Percentiles rank a stretch among this genome's conserved stretches.
Conservation (phyloP, 2,113 vertebrate species). For the Platysternon megacephalum region DNA sequence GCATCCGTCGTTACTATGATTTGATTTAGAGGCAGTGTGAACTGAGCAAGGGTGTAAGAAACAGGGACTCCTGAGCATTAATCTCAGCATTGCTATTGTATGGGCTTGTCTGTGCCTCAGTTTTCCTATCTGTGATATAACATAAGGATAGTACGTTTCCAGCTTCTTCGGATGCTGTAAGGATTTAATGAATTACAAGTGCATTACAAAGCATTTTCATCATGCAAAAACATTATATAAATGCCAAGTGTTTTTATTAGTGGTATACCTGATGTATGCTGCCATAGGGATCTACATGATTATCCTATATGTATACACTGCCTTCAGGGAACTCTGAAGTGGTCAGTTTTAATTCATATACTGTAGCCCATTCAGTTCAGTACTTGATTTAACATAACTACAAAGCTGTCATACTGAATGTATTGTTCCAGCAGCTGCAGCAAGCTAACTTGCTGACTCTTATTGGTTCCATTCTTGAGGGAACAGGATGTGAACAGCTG, state of each 20-base stretch:
- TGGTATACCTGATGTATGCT: rapidly evolving
- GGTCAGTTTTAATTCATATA: not conserved
- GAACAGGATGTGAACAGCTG: not conserved
- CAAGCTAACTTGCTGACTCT: not conserved
- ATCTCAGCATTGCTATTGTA: not conserved
- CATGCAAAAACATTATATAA: not conserved
- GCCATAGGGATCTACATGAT: not conserved
- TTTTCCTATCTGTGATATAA: not conserved
- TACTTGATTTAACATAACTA: not conserved
- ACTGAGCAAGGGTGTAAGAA: not conserved
- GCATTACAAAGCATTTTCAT: not conserved
- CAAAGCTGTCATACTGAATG: not conserved
- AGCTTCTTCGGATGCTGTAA: not conserved
- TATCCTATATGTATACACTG: rapidly evolving
- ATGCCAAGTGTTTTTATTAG: rapidly evolving
- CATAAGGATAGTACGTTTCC: rapidly evolving
- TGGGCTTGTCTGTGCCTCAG: not conserved
- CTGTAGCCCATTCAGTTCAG: not conserved
- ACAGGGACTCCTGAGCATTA: not conserved
- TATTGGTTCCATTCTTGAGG: not conserved
- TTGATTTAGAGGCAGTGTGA: not conserved
- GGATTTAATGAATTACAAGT: not conserved
- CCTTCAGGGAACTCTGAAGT: rapidly evolving
- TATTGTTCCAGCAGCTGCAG: not conserved
- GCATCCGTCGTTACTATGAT: not conserved